Base-by-base conservation (phyloP, 2,888 invertebrate species). In the Apotomis turbidana region DNA sequence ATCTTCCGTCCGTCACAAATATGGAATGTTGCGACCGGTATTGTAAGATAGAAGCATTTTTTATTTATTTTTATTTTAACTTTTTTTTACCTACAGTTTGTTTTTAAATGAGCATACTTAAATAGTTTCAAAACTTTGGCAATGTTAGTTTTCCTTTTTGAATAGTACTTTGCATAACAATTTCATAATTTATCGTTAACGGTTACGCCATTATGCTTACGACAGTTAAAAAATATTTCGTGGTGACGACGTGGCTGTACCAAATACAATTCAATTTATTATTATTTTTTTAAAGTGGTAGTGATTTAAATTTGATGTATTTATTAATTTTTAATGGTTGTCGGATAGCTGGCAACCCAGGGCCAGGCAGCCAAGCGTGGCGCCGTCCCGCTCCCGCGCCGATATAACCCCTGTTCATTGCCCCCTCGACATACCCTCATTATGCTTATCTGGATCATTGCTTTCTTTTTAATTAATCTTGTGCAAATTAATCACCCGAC, bases 21-120 rank as follows among this genome's bases (percentile, higher is more conserved):
- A 49, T 90, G 93, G 93, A 92, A 87, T 90, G 86, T 87, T 83
- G 82, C 87, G 82, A 80, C 83, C 83, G 82, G 82, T 88, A 85
- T 86, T 85, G 93, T 93, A 93, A 92, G 93, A 90, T 87, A 86
- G 82, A 86, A 83, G 81, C 82, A 86, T 79, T 80, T 85, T 82
- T 80, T 81, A 78, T 69, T 54, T 27, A 41, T 51, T 64, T 27
- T 70, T 55, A 46, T 57, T 27, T 63, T 8, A 8, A 38, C 49
- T 44, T 52, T 10, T 49, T 52, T 54, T 49, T 15, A 10, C 15
- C 49, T 4, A 55, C 64, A 41, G 27, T 6, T 64, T 44, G 0
- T 15, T 46, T 55, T 62, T 62, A 36, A 41, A 41, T 41, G 41
- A 41, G 5, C 1, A 10, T 49, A 8, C 5, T 15, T n/a, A 52